Base-by-base conservation (phyloP, 2,113 vertebrate genomes). In the Hippocampus mohnikei region DNA sequence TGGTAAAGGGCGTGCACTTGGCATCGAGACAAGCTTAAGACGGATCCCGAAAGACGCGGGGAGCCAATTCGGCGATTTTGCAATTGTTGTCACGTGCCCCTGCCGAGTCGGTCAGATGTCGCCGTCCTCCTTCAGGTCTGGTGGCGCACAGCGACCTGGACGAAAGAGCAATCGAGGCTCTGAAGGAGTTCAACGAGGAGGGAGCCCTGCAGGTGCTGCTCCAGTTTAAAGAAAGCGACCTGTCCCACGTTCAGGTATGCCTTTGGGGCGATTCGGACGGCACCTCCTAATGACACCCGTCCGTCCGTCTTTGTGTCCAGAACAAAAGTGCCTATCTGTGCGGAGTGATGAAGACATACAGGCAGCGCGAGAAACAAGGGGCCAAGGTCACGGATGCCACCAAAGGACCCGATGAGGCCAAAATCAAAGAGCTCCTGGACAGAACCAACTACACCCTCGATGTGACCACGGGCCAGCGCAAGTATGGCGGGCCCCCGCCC, bases 281-380 rank as follows among this genome's bases (percentile, higher is more conserved):
- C 21, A 42, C 25, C 23, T 16, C 1, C 20, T 29, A n/a, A 37
- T 6, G 33, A 37, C n/a, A 11, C 9, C n/a, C n/a, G n/a, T n/a
- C n/a, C n/a, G n/a, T n/a, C n/a, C n/a, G 2, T 20, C 13, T 55
- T 27, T 56, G 18, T 16, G 69, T 81, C 77, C 90, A 98, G 97
- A 99, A 98, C 91, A 99, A 99, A 96, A 98, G 97, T 96, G 97
- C 97, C 93, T 99, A 98, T 92, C 95, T 99, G 88, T 98, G 97
- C 89, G 97, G 97, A 71, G 97, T 98, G 79, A 98, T 98, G 97
- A 98, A 98, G 94, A 98, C 97, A 2, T 98, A 98, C 67, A 93
- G 97, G 80, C 97, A 99, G 92, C 93, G 96, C 87, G 97, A 98
- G 92, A 98, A 99, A 91, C 96, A 98, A 86, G 97, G 96, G 89